Evolutionary conservation across 2,113 vertebrate genomes (phyloP).

Genomic region (rabbit (Oryctolagus cuniculus)): mOryCun1.1 NC_091436.1:129829001-129829500

Average conservation of each 20-base stretch:
- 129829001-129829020: neutral
- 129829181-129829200: neutral
- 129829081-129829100: neutral
- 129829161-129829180: neutral
- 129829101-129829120: neutral
- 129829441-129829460: slow-evolving; percentile 64
- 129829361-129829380: neutral
- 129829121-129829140: neutral
- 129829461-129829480: slow-evolving; percentile 46
- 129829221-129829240: neutral
- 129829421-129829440: slow-evolving; percentile 67
- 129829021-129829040: neutral
- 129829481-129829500: neutral
- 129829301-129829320: neutral
- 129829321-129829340: neutral
- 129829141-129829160: neutral
- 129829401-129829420: neutral
- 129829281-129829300: neutral
- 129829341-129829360: neutral
- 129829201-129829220: too few species aligned
- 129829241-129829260: neutral
- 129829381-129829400: neutral
- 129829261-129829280: neutral
- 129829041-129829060: neutral
- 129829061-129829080: neutral